Evolutionary conservation across 1,140 invertebrate species (phyloP), one percentile per base, ranked within the genome.

Genomic region (Polypedilum vanderplanki): DNA sequence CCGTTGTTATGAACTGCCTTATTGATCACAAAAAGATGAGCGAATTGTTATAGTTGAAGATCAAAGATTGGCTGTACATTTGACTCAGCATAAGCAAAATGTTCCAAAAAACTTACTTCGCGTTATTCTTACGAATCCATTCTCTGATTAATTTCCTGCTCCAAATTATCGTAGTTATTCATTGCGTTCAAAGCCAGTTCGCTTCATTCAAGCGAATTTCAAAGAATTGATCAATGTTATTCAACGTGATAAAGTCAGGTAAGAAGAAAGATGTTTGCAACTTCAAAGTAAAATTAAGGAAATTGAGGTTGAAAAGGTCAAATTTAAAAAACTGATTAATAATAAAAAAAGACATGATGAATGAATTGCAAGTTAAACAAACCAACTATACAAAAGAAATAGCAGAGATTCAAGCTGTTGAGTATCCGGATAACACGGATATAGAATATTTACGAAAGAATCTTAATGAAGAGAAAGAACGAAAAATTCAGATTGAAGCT

Each of bases 1-100:
- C 90, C 1, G 87, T 93, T 3, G 88, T 96, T 1, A 87, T 89
- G 74, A 97, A 98, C 84, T 91, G 87, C 78, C 84, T 97, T 2
- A 92, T 98, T 76, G 95, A 98, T 86, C 89, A 90, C 79, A 80
- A 87, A n/a, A 83, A 82, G 70, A 83, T 41, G 92, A 94, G 81
- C 85, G 84, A 57, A 85, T 92, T 15, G 80, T 94, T 73, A 83
- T 94, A 15, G 89, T 93, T 73, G 78, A 81, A 24, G 80, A 78
- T 67, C 79, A 79, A 82, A 84, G 86, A 4, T 86, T 86, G 77
- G 91, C 92, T 7, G 86, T 87, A 65, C 78, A 83, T 1, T 83
- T 93, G 4, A 86, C 92, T 78, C 86, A 87, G 12, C 79, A 88
- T 64, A 78, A 77, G 73, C 80, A 84, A 64, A 87, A 85, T 78